Evolutionary conservation across 2,888 invertebrate species (phyloP).

Genomic region (Kuschelorhynchus macadamiae): DNA sequence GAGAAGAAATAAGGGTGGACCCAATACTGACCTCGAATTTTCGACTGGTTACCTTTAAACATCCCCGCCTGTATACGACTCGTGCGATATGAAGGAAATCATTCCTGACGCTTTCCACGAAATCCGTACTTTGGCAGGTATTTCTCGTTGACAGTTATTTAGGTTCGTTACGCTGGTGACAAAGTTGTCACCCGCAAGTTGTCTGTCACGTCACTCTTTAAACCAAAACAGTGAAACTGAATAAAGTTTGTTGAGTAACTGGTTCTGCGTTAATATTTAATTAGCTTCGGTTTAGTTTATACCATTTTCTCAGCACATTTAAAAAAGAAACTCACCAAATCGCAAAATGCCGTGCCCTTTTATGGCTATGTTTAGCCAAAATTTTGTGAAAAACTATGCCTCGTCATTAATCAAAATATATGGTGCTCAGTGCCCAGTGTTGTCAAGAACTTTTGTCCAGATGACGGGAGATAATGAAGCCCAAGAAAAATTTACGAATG

Average conservation of each 20-base stretch:
- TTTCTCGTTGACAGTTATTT: too few relatives aligned
- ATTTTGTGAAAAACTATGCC: constrained; percentile 88
- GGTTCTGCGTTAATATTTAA: neutral
- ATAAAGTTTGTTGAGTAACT: neutral
- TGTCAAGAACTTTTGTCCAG: constrained; percentile 72
- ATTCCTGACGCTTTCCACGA: too few relatives aligned
- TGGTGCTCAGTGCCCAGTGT: constrained; percentile 85
- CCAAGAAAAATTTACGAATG: constrained; percentile 28
- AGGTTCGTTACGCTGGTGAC: too few relatives aligned
- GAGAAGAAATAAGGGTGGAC: too few relatives aligned
- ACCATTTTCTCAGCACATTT: constrained; percentile 14
- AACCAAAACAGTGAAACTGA: constrained; percentile 10
- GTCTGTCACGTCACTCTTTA: too few relatives aligned
- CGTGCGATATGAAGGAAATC: too few relatives aligned
- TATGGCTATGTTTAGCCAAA: constrained; percentile 82
- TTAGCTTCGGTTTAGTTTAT: constrained; percentile 25
- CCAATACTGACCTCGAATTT: too few relatives aligned
- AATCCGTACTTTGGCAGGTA: too few relatives aligned
- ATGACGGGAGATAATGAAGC: constrained; percentile 48
- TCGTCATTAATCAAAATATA: constrained; percentile 83
- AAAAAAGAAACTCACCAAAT: constrained; percentile 48
- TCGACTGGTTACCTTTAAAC: too few relatives aligned
- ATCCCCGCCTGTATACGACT: too few relatives aligned
- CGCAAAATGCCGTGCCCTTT: constrained; percentile 90
- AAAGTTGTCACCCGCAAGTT: too few relatives aligned